These are phyloP conservation scores for Tapirus terrestris DNA, from an alignment of 2,113 vertebrate species.

Conservation along the genomic window DNA sequence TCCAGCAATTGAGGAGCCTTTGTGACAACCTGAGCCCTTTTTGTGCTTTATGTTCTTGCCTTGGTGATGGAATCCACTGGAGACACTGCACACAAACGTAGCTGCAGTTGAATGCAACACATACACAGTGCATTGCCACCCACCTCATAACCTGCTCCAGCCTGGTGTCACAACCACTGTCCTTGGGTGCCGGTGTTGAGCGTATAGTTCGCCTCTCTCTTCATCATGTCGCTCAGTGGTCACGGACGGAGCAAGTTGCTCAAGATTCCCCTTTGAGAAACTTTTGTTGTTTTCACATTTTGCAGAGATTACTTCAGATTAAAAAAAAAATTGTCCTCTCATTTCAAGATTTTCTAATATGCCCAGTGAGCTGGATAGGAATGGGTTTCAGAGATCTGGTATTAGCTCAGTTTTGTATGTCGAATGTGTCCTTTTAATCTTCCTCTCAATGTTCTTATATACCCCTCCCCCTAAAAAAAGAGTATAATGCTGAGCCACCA, in stretches of 20 bases:
- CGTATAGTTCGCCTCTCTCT: neutral
- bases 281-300: neutral
- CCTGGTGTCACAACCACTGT: neutral
- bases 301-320: neutral
- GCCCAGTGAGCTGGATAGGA: neutral
- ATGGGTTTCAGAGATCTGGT: neutral
- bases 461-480: neutral
- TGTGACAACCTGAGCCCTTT: neutral
- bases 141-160: rapidly evolving
- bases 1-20: neutral
- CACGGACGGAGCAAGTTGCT: neutral
- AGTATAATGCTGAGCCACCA: neutral
- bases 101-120: neutral
- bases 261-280: neutral
- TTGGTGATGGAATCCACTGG: neutral
- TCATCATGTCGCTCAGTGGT: neutral
- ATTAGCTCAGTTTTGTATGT: neutral
- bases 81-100: neutral
- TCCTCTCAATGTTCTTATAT: neutral
- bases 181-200: neutral
- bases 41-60: neutral
- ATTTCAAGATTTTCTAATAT: neutral
- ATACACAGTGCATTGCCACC: neutral
- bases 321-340: neutral
- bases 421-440: neutral